phyloP scores from a whole-genome alignment of 2,888 invertebrate genomes.

The Ophion costatus region DNA sequence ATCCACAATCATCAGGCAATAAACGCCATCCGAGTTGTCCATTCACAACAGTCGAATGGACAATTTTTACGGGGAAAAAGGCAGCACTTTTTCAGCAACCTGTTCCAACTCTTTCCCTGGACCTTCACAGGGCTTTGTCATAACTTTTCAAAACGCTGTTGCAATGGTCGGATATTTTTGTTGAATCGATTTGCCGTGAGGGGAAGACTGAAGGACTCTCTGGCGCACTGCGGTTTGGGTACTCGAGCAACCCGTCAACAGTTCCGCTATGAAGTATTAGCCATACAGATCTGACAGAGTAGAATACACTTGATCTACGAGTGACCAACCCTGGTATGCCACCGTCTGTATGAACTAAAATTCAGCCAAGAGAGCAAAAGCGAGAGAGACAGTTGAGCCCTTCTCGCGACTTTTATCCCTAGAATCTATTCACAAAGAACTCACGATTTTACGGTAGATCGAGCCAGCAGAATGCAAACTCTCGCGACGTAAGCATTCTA shows the following conservation, averaged over 20 bases:
- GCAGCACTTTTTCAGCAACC: constrained; percentile 26
- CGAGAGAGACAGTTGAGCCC: constrained; percentile 36
- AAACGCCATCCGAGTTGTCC: not conserved
- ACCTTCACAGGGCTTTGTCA: constrained; percentile 11
- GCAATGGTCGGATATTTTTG: constrained; percentile 54
- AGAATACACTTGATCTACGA: constrained; percentile 52
- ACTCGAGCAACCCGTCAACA: constrained; percentile 42
- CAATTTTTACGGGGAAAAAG: not conserved
- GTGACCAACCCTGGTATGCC: constrained; percentile 54
- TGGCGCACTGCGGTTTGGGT: constrained; percentile 31
- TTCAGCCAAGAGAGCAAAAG: constrained; percentile 31
- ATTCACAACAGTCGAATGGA: not conserved
- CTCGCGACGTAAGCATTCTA: constrained; percentile 30
- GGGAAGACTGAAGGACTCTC: constrained; percentile 37
- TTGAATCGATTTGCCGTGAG: constrained; percentile 47
- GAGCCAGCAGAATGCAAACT: constrained; percentile 65
- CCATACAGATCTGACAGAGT: constrained; percentile 42
- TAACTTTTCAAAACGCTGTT: constrained; percentile 31
- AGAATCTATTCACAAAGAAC: constrained; percentile 47
- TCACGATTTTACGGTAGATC: constrained; percentile 67
- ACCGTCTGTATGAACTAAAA: constrained; percentile 39
- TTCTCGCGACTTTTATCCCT: constrained; percentile 54
- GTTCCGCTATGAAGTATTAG: constrained; percentile 14
- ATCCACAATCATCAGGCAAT: not conserved
- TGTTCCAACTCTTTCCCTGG: constrained; percentile 26